These are phyloP conservation scores for Axinella damicornis DNA, from an alignment of 37 sponge, comb jelly and placozoan species.

Conservation along the genomic window DNA sequence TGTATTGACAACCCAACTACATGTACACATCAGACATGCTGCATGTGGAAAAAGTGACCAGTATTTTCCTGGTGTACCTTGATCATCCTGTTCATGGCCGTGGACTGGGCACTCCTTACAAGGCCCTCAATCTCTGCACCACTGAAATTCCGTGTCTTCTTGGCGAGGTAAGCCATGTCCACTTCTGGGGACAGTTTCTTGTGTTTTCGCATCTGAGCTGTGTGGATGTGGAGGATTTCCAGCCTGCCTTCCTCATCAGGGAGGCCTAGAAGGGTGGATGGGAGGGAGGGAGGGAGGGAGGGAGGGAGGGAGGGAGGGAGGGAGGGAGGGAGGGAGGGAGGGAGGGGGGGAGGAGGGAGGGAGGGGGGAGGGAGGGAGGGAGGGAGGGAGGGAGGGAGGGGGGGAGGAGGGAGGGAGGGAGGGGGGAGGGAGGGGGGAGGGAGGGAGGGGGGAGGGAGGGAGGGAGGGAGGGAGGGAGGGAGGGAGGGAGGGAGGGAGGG, in stretches of 20 bases:
- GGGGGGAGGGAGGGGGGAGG: neutral
- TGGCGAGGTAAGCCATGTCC: slow-evolving; percentile 75
- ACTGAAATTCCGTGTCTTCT: slow-evolving; percentile 92
- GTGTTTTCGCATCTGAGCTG: slow-evolving; percentile 71
- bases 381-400: neutral
- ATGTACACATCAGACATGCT: neutral
- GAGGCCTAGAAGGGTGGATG: slow-evolving; percentile 58
- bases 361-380: neutral
- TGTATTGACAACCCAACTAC: too few species aligned
- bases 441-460: neutral
- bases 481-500: too few species aligned
- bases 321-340: neutral
- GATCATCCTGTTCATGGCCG: slow-evolving; percentile 92
- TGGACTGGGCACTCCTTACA: slow-evolving; percentile 88
- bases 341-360: neutral
- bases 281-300: neutral
- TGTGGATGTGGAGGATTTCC: slow-evolving; percentile 96
- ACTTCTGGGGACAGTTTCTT: slow-evolving; percentile 75
- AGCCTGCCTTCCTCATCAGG: slow-evolving; percentile 92
- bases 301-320: neutral
- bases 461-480: too few species aligned
- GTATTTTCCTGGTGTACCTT: too few species aligned
- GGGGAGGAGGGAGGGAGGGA: neutral
- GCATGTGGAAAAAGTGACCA: too few species aligned
- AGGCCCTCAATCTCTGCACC: slow-evolving; percentile 99